phyloP scores from a whole-genome alignment of 1,140 invertebrate species.

The Bursaphelenchus mucronatus region DNA sequence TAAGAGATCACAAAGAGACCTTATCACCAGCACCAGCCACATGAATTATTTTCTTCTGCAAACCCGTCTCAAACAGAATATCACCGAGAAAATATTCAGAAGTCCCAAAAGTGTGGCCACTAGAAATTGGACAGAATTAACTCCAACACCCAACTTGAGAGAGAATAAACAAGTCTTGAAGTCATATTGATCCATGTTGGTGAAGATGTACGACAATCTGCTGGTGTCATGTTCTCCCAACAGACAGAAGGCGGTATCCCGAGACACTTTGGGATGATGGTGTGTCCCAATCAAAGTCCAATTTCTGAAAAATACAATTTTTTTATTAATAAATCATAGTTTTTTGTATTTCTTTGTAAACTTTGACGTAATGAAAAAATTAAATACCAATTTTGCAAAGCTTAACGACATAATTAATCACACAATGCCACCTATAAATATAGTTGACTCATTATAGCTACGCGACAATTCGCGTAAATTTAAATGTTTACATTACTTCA shows the following conservation, averaged over 20 bases:
- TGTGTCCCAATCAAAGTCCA: slow-evolving; percentile 46
- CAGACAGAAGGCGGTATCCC: slow-evolving; percentile 49
- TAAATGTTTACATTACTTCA: slow-evolving; percentile 13
- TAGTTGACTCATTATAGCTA: not conserved
- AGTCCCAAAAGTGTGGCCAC: slow-evolving; percentile 20
- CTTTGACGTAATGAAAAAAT: not conserved
- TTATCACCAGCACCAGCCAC: too few relatives aligned
- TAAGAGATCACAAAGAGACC: too few relatives aligned
- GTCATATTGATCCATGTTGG: slow-evolving; percentile 53
- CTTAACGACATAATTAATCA: too few relatives aligned
- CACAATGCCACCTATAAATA: not conserved
- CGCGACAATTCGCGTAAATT: slow-evolving; percentile 9
- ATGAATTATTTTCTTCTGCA: too few relatives aligned
- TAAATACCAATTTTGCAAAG: too few relatives aligned
- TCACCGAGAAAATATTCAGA: too few relatives aligned
- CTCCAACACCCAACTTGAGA: slow-evolving; percentile 52
- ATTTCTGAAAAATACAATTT: slow-evolving; percentile 26
- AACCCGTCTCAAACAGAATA: too few relatives aligned
- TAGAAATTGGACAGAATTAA: slow-evolving; percentile 52
- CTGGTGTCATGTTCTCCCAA: slow-evolving; percentile 49
- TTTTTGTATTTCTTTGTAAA: not conserved
- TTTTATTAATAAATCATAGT: slow-evolving; percentile 10
- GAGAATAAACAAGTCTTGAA: slow-evolving; percentile 50
- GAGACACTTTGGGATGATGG: slow-evolving; percentile 42
- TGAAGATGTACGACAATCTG: slow-evolving; percentile 51